phyloP scores from a whole-genome alignment of 2,113 vertebrate genomes.

The Carollia perspicillata region DNA sequence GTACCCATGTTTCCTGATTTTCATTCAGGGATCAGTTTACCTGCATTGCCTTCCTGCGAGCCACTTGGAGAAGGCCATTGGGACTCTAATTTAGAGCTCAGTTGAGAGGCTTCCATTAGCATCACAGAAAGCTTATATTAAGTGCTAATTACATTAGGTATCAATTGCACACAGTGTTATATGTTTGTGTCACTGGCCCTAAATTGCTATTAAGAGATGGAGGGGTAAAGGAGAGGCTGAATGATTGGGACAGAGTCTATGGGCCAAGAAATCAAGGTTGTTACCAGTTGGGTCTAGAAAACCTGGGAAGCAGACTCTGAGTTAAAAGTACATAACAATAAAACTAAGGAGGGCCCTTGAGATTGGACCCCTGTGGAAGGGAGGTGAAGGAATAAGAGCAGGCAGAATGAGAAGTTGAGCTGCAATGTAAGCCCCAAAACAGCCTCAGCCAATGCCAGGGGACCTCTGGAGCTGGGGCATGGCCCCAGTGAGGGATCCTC shows the following conservation, averaged over 20 bases:
- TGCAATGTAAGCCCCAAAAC: neutral
- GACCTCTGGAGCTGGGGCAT: neutral
- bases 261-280: neutral
- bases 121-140: neutral
- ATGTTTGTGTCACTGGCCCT: neutral
- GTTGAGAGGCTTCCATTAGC: neutral
- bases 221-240: neutral
- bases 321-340: neutral
- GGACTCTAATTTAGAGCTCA: neutral
- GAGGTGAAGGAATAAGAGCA: neutral
- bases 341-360: neutral
- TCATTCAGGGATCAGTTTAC: neutral
- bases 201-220: neutral
- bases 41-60: neutral
- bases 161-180: neutral
- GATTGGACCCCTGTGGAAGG: neutral
- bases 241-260: neutral
- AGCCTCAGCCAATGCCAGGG: neutral
- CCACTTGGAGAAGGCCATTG: neutral
- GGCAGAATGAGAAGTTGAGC: neutral
- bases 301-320: neutral
- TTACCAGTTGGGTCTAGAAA: neutral
- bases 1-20: neutral
- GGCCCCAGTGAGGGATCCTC: neutral
- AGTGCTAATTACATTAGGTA: slow-evolving; percentile 41